Evolutionary conservation across 1,140 invertebrate species (phyloP).

Genomic region (Watersipora subatra): DNA sequence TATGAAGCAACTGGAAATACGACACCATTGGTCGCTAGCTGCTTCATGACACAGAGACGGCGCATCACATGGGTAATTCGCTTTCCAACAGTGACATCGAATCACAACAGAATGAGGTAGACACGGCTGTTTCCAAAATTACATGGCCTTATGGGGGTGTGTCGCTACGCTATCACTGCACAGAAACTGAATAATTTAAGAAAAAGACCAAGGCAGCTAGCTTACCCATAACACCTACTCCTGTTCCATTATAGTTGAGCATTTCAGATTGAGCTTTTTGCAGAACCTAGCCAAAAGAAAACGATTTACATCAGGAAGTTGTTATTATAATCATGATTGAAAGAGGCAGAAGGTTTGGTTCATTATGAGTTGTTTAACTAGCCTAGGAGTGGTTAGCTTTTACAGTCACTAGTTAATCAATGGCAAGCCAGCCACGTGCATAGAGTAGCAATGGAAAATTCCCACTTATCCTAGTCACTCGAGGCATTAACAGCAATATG

Average conservation of each 20-base stretch:
- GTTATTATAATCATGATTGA: too few species aligned
- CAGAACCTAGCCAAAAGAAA: constrained; percentile 56
- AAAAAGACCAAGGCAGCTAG: background rate
- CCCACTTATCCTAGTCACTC: background rate
- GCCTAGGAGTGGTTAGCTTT: background rate
- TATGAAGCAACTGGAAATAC: too few species aligned
- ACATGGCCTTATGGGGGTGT: background rate
- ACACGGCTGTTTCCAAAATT: background rate
- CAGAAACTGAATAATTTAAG: background rate
- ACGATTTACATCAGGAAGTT: background rate
- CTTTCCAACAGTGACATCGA: too few species aligned
- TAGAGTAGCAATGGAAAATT: background rate
- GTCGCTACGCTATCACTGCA: too few species aligned
- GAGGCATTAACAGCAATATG: background rate
- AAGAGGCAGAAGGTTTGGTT: background rate
- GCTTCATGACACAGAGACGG: too few species aligned
- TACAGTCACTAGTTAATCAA: background rate
- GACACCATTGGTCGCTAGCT: too few species aligned
- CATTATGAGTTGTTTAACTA: background rate
- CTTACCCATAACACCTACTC: constrained; percentile 68
- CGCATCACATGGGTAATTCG: too few species aligned
- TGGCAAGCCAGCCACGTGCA: background rate
- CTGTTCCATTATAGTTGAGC: constrained; percentile 59
- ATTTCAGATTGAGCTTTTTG: constrained; percentile 68
- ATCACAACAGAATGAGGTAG: background rate